Evolutionary conservation across 1,140 invertebrate species (phyloP).

Genomic region (Drosophila paulistorum): DNA sequence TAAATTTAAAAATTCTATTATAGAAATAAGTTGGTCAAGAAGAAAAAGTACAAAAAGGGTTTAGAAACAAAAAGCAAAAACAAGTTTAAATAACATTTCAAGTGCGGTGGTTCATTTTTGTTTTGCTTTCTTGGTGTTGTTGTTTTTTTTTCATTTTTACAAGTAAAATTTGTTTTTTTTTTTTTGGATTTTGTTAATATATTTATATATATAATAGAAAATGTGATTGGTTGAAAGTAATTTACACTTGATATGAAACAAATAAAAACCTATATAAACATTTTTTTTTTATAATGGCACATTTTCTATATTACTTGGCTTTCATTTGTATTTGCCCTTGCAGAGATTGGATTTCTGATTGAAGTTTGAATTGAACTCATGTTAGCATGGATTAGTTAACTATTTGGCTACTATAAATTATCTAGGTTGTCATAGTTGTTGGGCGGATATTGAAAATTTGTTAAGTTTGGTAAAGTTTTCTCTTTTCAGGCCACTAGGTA

Average conservation of each 20-base stretch:
- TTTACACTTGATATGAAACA: slow-evolving; percentile 22
- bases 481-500: no score
- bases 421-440: no score
- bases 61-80: slow-evolving; percentile 17
- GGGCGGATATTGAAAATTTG: no score
- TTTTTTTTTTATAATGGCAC: slow-evolving; percentile 58
- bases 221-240: slow-evolving; percentile 56
- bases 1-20: slow-evolving; percentile 50
- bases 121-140: slow-evolving; percentile 41
- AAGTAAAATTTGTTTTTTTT: slow-evolving; percentile 34
- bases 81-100: slow-evolving; percentile 61
- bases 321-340: background rate
- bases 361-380: no score
- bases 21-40: no score
- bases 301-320: slow-evolving; percentile 35
- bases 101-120: slow-evolving; percentile 66
- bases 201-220: slow-evolving; percentile 43
- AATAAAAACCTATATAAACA: slow-evolving; percentile 42
- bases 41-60: slow-evolving; percentile 5
- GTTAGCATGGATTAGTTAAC: no score
- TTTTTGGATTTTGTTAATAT: background rate
- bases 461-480: no score
- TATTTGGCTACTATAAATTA: no score
- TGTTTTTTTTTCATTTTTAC: slow-evolving; percentile 48
- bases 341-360: background rate